Base-by-base conservation (phyloP, 2,888 invertebrate genomes). In the Hypena proboscidalis region DNA sequence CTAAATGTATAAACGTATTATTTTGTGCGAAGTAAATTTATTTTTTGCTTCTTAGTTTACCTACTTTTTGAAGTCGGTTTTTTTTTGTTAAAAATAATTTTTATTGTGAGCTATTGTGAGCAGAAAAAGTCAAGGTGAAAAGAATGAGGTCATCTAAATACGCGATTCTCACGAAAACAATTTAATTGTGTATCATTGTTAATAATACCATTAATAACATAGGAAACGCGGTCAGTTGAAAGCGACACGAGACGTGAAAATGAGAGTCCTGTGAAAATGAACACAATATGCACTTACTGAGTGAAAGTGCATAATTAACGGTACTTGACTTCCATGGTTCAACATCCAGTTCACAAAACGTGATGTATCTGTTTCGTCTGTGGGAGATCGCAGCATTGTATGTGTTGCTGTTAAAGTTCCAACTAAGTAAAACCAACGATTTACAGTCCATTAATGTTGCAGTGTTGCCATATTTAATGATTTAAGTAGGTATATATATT, bases 231-330 rank as follows among this genome's bases (percentile, higher is more conserved):
- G 60, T 52, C 54, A 47, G 37, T 52, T 47, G 62, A 58, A 52
- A 46, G 54, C 36, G 43, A 59, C 32, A 50, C 14, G 29, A 49
- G 31, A 48, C 29, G 32, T 50, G 55, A 64, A 64, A 62, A 60
- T 52, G 48, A 65, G 49, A 62, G 60, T 60, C 54, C 54, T 65
- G 65, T 52, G 66, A 66, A 66, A 55, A 63, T 37, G 35, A 17
- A 45, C 27, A 63, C 64, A 63, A 63, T 63, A 45, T 49, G 35
- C 32, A 49, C 35, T 62, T 52, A 36, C 30, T 20, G 17, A 55
- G 64, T 47, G 64, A 64, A 64, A 64, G 63, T 63, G 29, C 26
- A 35, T 45, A 62, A 63, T 63, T 60, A 63, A 46, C 35, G 27
- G 40, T 47, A 34, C 32, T 31, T 58, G 60, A 45, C 60, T 58